Base-by-base conservation (phyloP, 2,888 invertebrate genomes). In the Aleiodes alternator region DNA sequence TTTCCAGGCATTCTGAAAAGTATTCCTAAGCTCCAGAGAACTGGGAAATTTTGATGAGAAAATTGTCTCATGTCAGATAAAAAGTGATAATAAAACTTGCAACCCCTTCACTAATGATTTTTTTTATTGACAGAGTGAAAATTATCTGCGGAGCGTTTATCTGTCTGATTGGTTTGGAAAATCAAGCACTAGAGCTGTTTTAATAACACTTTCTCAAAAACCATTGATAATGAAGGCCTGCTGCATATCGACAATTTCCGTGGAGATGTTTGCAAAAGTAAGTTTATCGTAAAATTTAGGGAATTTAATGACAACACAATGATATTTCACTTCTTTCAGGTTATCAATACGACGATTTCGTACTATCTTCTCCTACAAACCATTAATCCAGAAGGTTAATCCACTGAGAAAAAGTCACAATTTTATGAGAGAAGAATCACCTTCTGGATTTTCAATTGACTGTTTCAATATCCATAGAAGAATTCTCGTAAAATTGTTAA, bases 201-300 rank as follows among this genome's bases (percentile, higher is more conserved):
- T 53, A 2, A 53, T 53, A 53, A 6, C 14, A 12, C 14, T 53
- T 14, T 14, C 51, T 6, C 51, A 53, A 53, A 53, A 53, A 53
- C 51, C 51, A 53, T 7, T 53, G 0, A 14, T n/a, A 4, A 14
- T 53, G 14, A 53, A 14, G n/a, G 51, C 51, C n/a, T 53, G 51
- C 4, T 0, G 12, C 3, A 14, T 14, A 3, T 56, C 56, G 9
- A 69, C 53, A 1, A 76, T 77, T 56, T 73, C 76, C 0, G 29
- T 78, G 9, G 70, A 80, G 56, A 75, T 78, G 73, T 77, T 78
- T 38, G 48, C 70, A 6, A 70, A 29, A 34, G 80, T 78, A 61
- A 2, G 53, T 38, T 6, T 1, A 1, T 31, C 48, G 14, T 64
- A 11, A 4, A n/a, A 64, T 29, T 38, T 8, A 38, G 6, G 3